Conservation (phyloP, 2,113 vertebrate species). For the Blennius ocellaris region DNA sequence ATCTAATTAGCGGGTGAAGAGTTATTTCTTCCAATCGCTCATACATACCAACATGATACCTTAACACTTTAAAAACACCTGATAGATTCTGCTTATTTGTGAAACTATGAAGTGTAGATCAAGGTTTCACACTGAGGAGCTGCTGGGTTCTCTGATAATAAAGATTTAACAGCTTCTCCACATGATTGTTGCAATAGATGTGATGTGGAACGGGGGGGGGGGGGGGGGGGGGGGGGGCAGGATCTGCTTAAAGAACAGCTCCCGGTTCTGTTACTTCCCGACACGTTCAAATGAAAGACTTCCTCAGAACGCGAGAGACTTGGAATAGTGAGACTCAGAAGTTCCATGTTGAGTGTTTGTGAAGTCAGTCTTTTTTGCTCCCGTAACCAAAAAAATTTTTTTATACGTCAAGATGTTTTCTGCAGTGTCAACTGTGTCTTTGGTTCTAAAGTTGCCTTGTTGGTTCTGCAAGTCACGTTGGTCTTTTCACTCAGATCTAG, state of each 20-base stretch:
- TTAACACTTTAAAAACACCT: too few relatives aligned
- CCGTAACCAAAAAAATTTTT: slow-evolving; percentile 17
- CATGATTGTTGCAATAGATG: slow-evolving; percentile 18
- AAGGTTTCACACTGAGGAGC: too few relatives aligned
- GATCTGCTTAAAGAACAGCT: slow-evolving; percentile 1
- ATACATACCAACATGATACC: too few relatives aligned
- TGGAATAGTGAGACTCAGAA: slow-evolving; percentile 29
- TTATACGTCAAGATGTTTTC: slow-evolving; percentile 37
- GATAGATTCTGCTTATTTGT: too few relatives aligned
- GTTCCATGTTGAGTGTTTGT: slow-evolving; percentile 4
- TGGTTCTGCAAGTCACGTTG: slow-evolving; percentile 1
- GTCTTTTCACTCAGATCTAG: slow-evolving; percentile 24
- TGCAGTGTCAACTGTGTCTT: slow-evolving; percentile 22
- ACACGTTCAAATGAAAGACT: neutral
- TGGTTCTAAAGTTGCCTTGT: slow-evolving; percentile 21
- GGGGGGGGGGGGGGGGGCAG: neutral
- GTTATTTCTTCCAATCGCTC: too few relatives aligned
- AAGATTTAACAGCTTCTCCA: neutral
- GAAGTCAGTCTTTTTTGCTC: slow-evolving; percentile 3
- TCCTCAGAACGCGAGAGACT: slow-evolving; percentile 6
- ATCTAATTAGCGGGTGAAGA: too few relatives aligned
- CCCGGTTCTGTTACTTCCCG: slow-evolving; percentile 1
- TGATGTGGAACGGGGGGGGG: slow-evolving; percentile 2
- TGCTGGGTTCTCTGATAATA: neutral
- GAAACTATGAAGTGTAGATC: too few relatives aligned